Evolutionary conservation across 2,888 invertebrate genomes (phyloP), one percentile per base, ranked within the genome.

Genomic region (Sphaerophoria rueppellii): DNA sequence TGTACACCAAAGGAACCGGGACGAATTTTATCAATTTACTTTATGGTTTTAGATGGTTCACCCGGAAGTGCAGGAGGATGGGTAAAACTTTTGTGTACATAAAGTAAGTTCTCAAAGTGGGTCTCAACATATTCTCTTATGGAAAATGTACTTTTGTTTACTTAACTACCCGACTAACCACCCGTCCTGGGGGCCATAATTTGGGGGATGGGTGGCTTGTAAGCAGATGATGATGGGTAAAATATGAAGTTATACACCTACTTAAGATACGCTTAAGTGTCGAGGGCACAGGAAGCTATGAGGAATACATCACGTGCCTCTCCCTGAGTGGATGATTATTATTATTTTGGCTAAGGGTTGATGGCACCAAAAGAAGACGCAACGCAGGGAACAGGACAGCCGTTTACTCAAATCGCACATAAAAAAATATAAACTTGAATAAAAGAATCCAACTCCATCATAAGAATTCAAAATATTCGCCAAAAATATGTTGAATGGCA

Each of bases 301-400:
- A 71, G 71, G 82, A 79, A 72, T 85, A 85, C 71, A 85, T 85
- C 83, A 85, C 83, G 83, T 85, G 80, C 80, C 72, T 71, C 76
- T 72, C 80, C 75, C 72, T 63, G 83, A 72, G 75, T 79, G 79
- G 82, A 79, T 79, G 83, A 76, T 85, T 24, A 24, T 24, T 24
- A 24, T 24, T 24, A 24, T 24, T 85, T 76, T 43, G 40, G 80
- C 76, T 80, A 85, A 80, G 83, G 83, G 83, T 85, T 80, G 75
- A 57, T 71, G 79, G 60, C 50, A 40, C 6, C n/a, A 43, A 32
- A n/a, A 54, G 11, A 11, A 24, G 34, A 6, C 6, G 40, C 35
- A 32, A 5, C 14, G 32, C 4, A 34, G 35, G 34, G 63, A 5
- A 16, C 16, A 12, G 24, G 34, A 7, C 32, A 14, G 40, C 70